phyloP scores from a whole-genome alignment of 1,140 invertebrate species.

The Scaptomyza pallida region DNA sequence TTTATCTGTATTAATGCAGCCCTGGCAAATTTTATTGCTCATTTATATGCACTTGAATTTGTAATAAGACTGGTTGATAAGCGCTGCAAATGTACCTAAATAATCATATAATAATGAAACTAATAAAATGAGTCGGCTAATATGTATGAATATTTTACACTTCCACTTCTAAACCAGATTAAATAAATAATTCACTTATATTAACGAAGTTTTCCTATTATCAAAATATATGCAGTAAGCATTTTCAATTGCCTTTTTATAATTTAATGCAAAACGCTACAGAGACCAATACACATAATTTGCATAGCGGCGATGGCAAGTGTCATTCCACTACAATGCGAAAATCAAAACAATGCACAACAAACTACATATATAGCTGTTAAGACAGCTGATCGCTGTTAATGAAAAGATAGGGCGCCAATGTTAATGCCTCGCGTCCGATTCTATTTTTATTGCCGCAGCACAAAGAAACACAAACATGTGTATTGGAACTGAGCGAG shows the following conservation, averaged over 20 bases:
- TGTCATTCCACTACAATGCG: constrained; percentile 10
- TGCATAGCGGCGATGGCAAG: not conserved
- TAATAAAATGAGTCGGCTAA: too few relatives aligned
- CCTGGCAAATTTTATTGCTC: not conserved
- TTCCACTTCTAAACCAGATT: too few relatives aligned
- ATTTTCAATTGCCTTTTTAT: too few relatives aligned
- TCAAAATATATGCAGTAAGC: too few relatives aligned
- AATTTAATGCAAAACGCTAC: not conserved
- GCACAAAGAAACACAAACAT: not conserved
- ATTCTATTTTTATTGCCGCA: constrained; percentile 27
- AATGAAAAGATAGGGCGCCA: not conserved
- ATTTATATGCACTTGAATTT: constrained; percentile 1
- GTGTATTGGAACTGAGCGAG: constrained; percentile 10
- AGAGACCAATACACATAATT: too few relatives aligned
- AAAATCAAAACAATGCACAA: not conserved
- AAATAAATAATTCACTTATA: too few relatives aligned
- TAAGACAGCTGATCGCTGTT: constrained; percentile 1
- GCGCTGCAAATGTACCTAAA: too few relatives aligned
- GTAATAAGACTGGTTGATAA: too few relatives aligned
- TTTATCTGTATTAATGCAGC: not conserved
- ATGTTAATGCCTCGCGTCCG: not conserved
- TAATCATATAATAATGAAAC: too few relatives aligned
- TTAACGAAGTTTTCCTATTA: too few relatives aligned
- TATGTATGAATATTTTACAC: too few relatives aligned
- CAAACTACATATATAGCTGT: constrained; percentile 4